A percentile compares a stretch with the other conserved stretches of the same genome.
Conservation (phyloP, 2,797 vertebrate genomes). For the Acrossocheilus fasciatus region DNA sequence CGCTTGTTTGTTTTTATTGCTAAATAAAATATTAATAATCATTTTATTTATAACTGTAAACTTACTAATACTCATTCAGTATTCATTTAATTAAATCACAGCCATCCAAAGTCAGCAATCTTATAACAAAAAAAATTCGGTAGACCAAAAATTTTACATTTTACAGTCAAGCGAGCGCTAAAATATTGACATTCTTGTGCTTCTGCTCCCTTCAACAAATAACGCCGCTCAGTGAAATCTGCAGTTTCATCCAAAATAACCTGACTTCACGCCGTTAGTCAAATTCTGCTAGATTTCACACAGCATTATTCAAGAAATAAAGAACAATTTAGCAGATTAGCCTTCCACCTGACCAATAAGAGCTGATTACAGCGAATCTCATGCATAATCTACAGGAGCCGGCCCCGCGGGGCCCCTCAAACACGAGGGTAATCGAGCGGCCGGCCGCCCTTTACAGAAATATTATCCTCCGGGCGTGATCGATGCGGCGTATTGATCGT, state of each 20-base stretch:
- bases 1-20: no score
- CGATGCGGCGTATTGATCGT: constrained; percentile 47
- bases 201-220: no score
- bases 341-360: constrained; percentile 61
- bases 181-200: no score
- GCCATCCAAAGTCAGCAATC: no score
- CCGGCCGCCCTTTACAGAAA: constrained; percentile 38
- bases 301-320: not conserved
- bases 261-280: not conserved
- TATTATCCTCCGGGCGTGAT: constrained; percentile 50
- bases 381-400: constrained; percentile 59
- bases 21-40: no score
- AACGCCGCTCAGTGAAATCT: not conserved
- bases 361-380: constrained; percentile 68
- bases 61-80: no score
- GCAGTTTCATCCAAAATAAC: no score
- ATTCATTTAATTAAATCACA: no score
- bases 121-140: no score
- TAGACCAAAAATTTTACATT: no score
- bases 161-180: no score
- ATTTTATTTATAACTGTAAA: no score
- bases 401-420: constrained; percentile 47
- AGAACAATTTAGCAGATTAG: not conserved
- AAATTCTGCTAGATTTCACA: not conserved
- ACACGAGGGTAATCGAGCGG: constrained; percentile 57